phyloP scores from a whole-genome alignment of 2,113 vertebrate species.

The Xerus inauris region DNA sequence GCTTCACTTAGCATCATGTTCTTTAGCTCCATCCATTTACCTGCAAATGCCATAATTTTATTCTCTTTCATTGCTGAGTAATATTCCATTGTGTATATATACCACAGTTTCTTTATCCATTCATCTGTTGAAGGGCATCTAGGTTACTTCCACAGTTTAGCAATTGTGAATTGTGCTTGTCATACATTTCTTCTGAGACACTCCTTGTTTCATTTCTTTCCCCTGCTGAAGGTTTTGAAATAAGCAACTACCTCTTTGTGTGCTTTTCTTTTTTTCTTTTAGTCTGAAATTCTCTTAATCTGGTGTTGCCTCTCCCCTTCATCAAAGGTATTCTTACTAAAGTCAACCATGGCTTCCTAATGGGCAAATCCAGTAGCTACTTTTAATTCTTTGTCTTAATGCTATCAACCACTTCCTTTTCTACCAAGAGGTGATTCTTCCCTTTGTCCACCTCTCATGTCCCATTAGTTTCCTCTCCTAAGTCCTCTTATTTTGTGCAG shows the following conservation, averaged over 20 bases:
- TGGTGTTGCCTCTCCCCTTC: neutral
- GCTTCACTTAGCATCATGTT: too few species aligned
- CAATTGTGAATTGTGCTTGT: too few species aligned
- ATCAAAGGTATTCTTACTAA: neutral
- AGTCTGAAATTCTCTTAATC: neutral
- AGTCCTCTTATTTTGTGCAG: neutral
- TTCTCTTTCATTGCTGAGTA: too few species aligned
- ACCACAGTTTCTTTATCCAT: too few species aligned
- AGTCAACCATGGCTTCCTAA: neutral
- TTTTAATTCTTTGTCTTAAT: neutral
- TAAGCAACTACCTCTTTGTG: neutral
- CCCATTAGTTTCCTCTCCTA: fast-evolving
- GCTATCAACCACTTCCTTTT: neutral
- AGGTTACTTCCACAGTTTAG: too few species aligned
- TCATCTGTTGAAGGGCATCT: too few species aligned
- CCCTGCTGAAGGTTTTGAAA: neutral
- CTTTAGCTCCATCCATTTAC: too few species aligned
- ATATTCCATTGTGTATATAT: too few species aligned
- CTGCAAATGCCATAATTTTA: too few species aligned
- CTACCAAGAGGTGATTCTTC: neutral
- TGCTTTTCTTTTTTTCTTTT: neutral
- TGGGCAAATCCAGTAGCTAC: neutral
- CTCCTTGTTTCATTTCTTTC: neutral
- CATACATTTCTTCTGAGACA: neutral
- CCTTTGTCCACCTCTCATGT: neutral